phyloP scores from a whole-genome alignment of 2,113 vertebrate species.

The Symphodus melops region DNA sequence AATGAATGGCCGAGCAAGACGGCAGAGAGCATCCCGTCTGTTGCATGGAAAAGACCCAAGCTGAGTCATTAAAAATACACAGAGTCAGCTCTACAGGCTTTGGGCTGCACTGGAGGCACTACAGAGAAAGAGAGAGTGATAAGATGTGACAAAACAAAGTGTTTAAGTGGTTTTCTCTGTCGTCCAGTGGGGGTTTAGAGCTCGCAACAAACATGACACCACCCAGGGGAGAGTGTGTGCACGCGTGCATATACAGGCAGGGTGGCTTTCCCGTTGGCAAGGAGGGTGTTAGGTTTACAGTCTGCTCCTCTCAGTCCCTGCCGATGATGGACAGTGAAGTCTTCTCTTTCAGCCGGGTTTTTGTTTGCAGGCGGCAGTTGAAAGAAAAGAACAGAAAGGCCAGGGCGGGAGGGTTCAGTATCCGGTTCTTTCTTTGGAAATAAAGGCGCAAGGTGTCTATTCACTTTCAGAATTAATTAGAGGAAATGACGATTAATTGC shows the following conservation, averaged over 20 bases:
- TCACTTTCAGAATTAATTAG: constrained; percentile 64
- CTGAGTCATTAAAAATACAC: constrained; percentile 61
- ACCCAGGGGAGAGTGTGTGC: constrained; percentile 44
- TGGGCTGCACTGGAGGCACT: constrained; percentile 23
- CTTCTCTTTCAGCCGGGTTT: constrained; percentile 57
- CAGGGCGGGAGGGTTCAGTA: background rate
- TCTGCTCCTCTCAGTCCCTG: constrained; percentile 18
- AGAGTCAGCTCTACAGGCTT: constrained; percentile 15
- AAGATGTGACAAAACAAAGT: constrained; percentile 34
- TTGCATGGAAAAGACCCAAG: constrained; percentile 24
- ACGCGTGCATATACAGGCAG: constrained; percentile 20
- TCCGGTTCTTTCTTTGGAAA: constrained; percentile 24
- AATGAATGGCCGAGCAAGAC: constrained; percentile 5
- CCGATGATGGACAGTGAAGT: constrained; percentile 53
- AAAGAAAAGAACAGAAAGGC: constrained; percentile 63
- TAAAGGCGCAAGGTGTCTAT: constrained; percentile 52
- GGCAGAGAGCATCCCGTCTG: constrained; percentile 7
- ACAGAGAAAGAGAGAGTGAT: background rate
- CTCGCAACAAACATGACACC: constrained; percentile 60
- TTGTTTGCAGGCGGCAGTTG: constrained; percentile 49
- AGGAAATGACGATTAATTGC: constrained; percentile 23
- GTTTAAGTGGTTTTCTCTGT: constrained; percentile 29
- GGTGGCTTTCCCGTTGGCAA: constrained; percentile 57
- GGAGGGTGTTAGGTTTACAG: constrained; percentile 66
- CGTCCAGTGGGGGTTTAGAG: constrained; percentile 24